Base-by-base conservation (phyloP, 2,888 invertebrate species). In the Tolmerus cingulatus region DNA sequence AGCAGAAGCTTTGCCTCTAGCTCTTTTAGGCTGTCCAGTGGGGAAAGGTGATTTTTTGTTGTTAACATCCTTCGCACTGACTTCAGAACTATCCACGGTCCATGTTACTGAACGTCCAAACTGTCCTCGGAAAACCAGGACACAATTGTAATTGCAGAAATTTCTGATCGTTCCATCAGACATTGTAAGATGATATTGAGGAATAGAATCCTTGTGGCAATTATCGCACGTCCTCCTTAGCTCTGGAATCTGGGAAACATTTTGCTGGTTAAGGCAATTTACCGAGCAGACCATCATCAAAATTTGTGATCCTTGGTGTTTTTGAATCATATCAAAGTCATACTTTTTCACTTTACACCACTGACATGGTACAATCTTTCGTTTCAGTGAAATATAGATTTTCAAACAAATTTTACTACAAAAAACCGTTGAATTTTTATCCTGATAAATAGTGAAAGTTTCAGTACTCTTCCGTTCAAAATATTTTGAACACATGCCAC, bases 311-410 rank as follows among this genome's bases (percentile, higher is more conserved):
- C 94, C 91, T 90, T 94, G 92, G 90, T 94, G 93, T 91, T 96
- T 93, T 88, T 95, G 94, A 37, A 99, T 97, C 98, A 99, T 98
- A 91, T 99, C 98, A 91, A 98, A 98, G 92, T 98, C 98, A 92
- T 97, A 97, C 92, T 98, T 98, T 92, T 98, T 98, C 3, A 98
- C 97, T 93, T 97, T 98, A 92, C 99, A 99, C 97, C 97, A 97
- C 90, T 96, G 96, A 92, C 99, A 99, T 0, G 97, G 96, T 5
- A 98, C 97, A 90, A 98, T 98, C 92, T 97, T 97, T 46, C 98
- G 93, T 88, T 96, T 96, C 37, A 96, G 95, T 89, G 97, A 96
- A 19, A 98, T 97, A 91, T 96, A 98, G 34, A 97, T 96, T 91
- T 97, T 98, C 93, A 98, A 95, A 92, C 98, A 99, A 1, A 96